Base-by-base conservation (phyloP, 2,888 invertebrate genomes). In the Cheilosia pagana region DNA sequence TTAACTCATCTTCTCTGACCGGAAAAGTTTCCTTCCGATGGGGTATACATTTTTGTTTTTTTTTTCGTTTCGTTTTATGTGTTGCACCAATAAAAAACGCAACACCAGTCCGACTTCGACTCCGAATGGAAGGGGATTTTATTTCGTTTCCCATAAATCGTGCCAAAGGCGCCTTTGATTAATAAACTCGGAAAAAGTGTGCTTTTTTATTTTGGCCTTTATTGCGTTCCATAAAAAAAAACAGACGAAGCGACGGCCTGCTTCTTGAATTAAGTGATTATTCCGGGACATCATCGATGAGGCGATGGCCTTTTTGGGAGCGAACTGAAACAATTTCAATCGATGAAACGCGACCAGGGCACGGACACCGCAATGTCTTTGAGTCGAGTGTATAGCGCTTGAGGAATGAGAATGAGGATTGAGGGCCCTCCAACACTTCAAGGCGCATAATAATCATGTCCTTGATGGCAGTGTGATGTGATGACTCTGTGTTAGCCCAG, bases 1-100 rank as follows among this genome's bases (percentile, higher is more conserved):
- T 78, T 71, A 78, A 78, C 77, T 71, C 77, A 71, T 78, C 77
- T 77, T 70, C 77, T 14, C 41, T 71, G 63, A 78, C 77, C 77
- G 77, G 77, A 78, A 78, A 70, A 71, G 70, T 63, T 78, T 62
- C 41, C 39, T 45, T 14, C 12, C 1, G 19, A 41, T 50, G 7
- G 14, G 7, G 14, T 19, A 19, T 50, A 3, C 8, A 0, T 8
- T 53, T 28, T 43, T 19, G 1, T 16, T 53, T 59, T 35, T 12
- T 63, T 52, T 62, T 62, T 50, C 52, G 7, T 39, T 14, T 14
- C 55, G 45, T 60, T 77, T 71, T 78, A 63, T 78, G 41, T 45
- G 77, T 53, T 77, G 77, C 77, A 70, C 57, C 57, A 70, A 63
- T 71, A 76, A 76, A 68, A 76, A 76, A 76, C 59, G 52, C 67